Evolutionary conservation across 2,113 vertebrate species (phyloP).

Genomic region (Thermophis baileyi): DNA sequence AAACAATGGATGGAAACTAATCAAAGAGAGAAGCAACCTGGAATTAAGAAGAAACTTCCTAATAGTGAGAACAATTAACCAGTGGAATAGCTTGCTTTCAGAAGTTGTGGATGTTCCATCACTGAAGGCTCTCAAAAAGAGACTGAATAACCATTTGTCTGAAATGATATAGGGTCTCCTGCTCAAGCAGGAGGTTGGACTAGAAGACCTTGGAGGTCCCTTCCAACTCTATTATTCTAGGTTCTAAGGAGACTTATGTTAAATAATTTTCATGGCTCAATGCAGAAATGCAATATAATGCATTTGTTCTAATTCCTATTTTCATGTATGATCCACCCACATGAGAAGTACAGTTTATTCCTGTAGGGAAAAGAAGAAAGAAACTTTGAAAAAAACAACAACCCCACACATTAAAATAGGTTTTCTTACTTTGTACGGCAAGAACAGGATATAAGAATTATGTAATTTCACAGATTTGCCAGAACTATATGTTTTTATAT

Average conservation of each 20-base stretch:
- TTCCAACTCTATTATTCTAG: not conserved
- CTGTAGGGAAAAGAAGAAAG: not conserved
- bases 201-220: not conserved
- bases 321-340: not conserved
- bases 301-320: constrained; percentile 13
- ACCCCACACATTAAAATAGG: not conserved
- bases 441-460: not conserved
- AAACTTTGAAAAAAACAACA: not conserved
- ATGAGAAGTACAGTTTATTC: not conserved
- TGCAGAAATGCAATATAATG: not conserved
- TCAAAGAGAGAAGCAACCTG: not conserved
- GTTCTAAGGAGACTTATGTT: not conserved
- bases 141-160: too few relatives aligned
- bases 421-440: constrained; percentile 23
- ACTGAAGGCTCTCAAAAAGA: too few relatives aligned
- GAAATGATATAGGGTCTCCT: too few relatives aligned
- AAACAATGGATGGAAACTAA: not conserved
- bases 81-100: too few relatives aligned
- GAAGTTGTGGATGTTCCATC: too few relatives aligned
- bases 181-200: too few relatives aligned
- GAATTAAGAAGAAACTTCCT: not conserved
- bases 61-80: too few relatives aligned
- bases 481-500: not conserved
- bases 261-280: not conserved
- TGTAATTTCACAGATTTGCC: not conserved